Percentiles rank a stretch among this genome's conserved stretches.
These are phyloP conservation scores for Hedychridium roseum DNA, from an alignment of 2,888 invertebrate genomes.

Conservation along the genomic window DNA sequence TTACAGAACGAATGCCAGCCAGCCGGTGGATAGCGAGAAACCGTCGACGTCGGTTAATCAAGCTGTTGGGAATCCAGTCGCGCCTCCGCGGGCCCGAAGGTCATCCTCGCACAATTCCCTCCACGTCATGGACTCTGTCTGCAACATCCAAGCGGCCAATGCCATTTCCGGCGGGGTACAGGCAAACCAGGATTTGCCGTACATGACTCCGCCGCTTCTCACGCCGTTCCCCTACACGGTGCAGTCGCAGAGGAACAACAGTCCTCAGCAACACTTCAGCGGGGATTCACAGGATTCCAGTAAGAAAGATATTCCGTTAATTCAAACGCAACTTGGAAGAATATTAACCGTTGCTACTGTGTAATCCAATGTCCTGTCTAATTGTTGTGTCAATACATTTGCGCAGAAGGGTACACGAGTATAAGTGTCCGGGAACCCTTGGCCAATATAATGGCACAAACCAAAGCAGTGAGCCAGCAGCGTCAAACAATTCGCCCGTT, in stretches of 20 bases:
- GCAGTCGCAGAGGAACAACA: slow-evolving; percentile 53
- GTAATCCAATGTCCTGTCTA: neutral
- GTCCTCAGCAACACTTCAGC: slow-evolving; percentile 76
- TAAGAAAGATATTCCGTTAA: slow-evolving; percentile 60
- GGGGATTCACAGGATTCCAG: slow-evolving; percentile 92
- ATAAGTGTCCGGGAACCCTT: slow-evolving; percentile 90
- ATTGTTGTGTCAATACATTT: slow-evolving; percentile 17
- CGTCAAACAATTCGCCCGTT: slow-evolving; percentile 48
- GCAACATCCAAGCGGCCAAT: slow-evolving; percentile 83
- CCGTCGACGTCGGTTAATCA: slow-evolving; percentile 51
- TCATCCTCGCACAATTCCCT: slow-evolving; percentile 65
- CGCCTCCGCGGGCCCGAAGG: slow-evolving; percentile 66
- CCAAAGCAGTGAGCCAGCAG: slow-evolving; percentile 63
- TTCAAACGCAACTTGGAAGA: neutral
- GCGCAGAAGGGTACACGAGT: slow-evolving; percentile 88
- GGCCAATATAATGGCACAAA: slow-evolving; percentile 78
- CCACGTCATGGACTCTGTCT: slow-evolving; percentile 41
- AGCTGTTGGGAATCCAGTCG: slow-evolving; percentile 57
- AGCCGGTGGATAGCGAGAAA: slow-evolving; percentile 39
- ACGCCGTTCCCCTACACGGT: slow-evolving; percentile 53
- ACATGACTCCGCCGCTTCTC: slow-evolving; percentile 84
- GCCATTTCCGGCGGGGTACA: slow-evolving; percentile 87
- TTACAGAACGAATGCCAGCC: slow-evolving; percentile 44
- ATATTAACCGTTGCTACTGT: neutral
- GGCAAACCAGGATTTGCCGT: slow-evolving; percentile 87